A percentile compares a stretch with the other conserved stretches of the same genome.
phyloP scores from a whole-genome alignment of 1,140 invertebrate genomes.

The Drosophila melanica region DNA sequence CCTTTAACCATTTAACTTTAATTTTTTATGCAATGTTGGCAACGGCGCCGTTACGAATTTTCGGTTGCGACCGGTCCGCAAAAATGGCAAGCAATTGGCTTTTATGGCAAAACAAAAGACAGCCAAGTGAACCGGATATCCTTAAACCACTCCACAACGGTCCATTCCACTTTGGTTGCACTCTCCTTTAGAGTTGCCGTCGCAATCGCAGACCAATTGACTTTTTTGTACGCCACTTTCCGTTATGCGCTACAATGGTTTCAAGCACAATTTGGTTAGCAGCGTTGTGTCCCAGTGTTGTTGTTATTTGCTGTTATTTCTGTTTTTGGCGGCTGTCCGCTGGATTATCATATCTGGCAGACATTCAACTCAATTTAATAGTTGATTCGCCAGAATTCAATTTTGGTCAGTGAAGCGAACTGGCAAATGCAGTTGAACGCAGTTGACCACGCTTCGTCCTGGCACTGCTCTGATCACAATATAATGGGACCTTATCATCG shows the following conservation, averaged over 20 bases:
- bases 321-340: conserved; percentile 28
- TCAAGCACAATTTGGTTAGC: not conserved
- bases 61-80: conserved; percentile 55
- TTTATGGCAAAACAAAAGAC: conserved; percentile 62
- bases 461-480: not conserved
- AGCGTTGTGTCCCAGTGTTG: not conserved
- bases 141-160: conserved; percentile 30
- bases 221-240: conserved; percentile 8
- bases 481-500: conserved; percentile 37
- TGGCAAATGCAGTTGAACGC: conserved; percentile 24
- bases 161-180: not conserved
- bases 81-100: conserved; percentile 73
- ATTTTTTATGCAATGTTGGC: conserved; percentile 21
- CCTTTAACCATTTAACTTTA: conserved; percentile 9
- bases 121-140: conserved; percentile 55
- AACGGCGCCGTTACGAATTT: conserved; percentile 31
- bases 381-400: conserved; percentile 57
- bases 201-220: conserved; percentile 24
- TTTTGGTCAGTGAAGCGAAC: conserved; percentile 40
- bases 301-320: conserved; percentile 4
- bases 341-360: conserved; percentile 54
- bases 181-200: conserved; percentile 5
- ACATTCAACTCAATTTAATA: conserved; percentile 60
- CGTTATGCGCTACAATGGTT: not conserved
- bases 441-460: not conserved